Base-by-base conservation (phyloP, 2,797 vertebrate genomes). In the Saxicola maurus region DNA sequence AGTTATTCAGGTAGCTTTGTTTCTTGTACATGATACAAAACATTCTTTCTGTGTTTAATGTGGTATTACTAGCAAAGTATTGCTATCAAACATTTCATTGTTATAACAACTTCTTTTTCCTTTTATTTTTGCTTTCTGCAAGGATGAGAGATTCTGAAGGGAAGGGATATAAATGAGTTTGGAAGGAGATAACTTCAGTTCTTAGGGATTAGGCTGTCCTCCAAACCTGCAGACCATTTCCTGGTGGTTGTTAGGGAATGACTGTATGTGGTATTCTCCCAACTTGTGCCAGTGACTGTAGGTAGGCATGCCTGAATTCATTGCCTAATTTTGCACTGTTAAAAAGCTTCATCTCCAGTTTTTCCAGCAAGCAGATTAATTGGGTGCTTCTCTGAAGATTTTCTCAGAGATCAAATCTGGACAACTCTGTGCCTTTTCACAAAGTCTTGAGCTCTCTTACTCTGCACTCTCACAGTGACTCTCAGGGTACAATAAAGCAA, bases 1-100 rank as follows among this genome's bases (percentile, higher is more conserved):
- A 57, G 40, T 78, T 87, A 30, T 76, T 91, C 91, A 95, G 93
- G 90, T 92, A 86, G 67, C 52, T 86, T 68, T 89, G 42, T 60
- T 78, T 79, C 53, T 87, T 71, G 31, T 68, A 24, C 10, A 1
- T 7, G 10, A 30, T 35, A 45, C 0, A 17, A 78, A 73, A 60
- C 42, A 27, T 73, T 87, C 69, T 83, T 42, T 68, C 33, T 62
- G 45, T 49, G 28, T 75, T 85, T 82, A 49, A 59, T 48, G 18
- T 62, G 35, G 3, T 69, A 33, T 30, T 81, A 18, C 43, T 40
- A 37, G 30, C n/a, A 75, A 82, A 80, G 17, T 48, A 33, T 4
- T 71, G 49, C 65, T 86, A 12, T 74, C 74, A 90, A 88, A 40
- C 23, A 45, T 52, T 69, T 76, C 3, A 25, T 91, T 83, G 27